Evolutionary conservation across 1,140 invertebrate genomes (phyloP), one percentile per base, ranked within the genome.

Genomic region (Ceratosolen solmsi): DNA sequence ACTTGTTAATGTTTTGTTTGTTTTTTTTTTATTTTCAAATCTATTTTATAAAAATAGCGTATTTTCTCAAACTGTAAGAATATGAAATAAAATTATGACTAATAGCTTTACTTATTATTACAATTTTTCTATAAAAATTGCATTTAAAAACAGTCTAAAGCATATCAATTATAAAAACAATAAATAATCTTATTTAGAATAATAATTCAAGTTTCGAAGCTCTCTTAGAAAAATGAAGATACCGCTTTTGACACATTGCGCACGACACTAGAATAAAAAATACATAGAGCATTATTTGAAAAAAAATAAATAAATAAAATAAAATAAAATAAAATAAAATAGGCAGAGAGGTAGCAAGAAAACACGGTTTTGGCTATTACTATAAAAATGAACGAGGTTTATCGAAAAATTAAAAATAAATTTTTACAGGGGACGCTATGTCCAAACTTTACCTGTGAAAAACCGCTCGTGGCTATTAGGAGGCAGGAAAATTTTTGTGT

Each of bases 381-480:
- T 75, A 17, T 60, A 60, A 22, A 58, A 3, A 27, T 22, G n/a
- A 27, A 9, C n/a, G 30, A 68, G 49, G 9, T 80, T 60, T 36
- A 20, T 75, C 46, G 63, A 82, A 46, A n/a, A 80, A 36, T 79
- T 73, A 60, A 58, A 72, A 79, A 84, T 71, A 82, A 83, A 87
- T 84, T 87, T 86, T 87, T 87, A 41, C 85, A 87, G 85, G 87
- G 76, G 75, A 84, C 82, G 78, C 77, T 84, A 85, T 85, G 84
- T 85, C 85, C 78, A 86, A 86, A 83, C 83, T 87, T 86, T 86
- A 84, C 86, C 86, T 86, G 84, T 87, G 87, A 82, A 75, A 75
- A 77, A 33, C 51, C 74, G 65, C 30, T 79, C 33, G 71, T 83
- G 75, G 56, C 68, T 83, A 54, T 74, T 83, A 83, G 49, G 56